Conservation (phyloP, 2,113 vertebrate species). For the Stegastes partitus region DNA sequence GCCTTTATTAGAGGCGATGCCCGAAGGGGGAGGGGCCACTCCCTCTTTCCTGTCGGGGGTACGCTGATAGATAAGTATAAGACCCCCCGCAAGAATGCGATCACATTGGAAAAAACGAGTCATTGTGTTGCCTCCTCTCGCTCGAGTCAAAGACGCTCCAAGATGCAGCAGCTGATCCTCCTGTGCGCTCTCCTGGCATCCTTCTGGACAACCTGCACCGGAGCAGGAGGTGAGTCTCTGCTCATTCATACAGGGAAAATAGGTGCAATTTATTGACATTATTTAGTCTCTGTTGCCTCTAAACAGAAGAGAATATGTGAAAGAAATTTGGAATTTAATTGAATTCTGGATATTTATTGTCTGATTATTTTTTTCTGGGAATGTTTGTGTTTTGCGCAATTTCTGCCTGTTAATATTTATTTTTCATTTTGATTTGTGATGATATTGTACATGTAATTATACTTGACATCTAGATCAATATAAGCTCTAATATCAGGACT, state of each 20-base stretch:
- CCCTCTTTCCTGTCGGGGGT: slow-evolving; percentile 58
- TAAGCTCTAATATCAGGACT: not conserved
- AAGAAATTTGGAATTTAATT: not conserved
- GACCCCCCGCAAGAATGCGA: slow-evolving; percentile 78
- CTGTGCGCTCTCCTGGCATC: slow-evolving; percentile 63
- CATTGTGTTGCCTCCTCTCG: slow-evolving; percentile 44
- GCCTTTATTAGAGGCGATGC: slow-evolving; percentile 68
- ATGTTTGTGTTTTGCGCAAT: not conserved
- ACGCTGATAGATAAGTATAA: slow-evolving; percentile 82
- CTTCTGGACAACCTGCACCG: slow-evolving; percentile 59
- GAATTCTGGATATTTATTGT: not conserved
- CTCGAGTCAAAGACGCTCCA: slow-evolving; percentile 52
- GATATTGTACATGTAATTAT: not conserved
- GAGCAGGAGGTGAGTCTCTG: slow-evolving; percentile 80
- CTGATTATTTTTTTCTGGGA: not conserved
- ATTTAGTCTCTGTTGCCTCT: not conserved
- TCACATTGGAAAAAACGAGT: slow-evolving; percentile 60
- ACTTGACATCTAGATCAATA: not conserved
- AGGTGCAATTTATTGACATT: not conserved
- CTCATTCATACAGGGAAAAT: not conserved
- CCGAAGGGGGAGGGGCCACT: slow-evolving; percentile 77
- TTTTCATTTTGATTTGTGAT: not conserved
- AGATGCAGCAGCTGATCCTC: slow-evolving; percentile 77
- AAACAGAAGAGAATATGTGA: too few species aligned
- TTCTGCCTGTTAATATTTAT: not conserved